A percentile compares a stretch with the other conserved stretches of the same genome.
Evolutionary conservation across 2,888 invertebrate genomes (phyloP).

Genomic region (Aromia moschata): DNA sequence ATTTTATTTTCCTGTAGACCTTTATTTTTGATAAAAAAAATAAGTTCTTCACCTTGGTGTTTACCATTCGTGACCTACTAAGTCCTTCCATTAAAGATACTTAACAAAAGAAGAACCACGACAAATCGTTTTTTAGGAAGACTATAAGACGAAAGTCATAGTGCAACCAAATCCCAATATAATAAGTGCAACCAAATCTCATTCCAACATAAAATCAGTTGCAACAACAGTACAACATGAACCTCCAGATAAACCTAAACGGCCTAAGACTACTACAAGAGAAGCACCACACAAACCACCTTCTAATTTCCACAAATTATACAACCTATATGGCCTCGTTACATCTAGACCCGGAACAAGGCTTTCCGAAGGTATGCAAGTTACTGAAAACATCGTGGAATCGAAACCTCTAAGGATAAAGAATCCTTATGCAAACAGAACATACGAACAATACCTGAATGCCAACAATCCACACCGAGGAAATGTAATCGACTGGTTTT

Average conservation of each 20-base stretch:
- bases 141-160: conserved; percentile 3
- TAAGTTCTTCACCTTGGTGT: too few species aligned
- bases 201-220: conserved; percentile 37
- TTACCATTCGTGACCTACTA: too few species aligned
- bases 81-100: too few species aligned
- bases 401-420: conserved; percentile 31
- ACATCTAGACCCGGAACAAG: not conserved
- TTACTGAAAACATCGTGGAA: conserved; percentile 35
- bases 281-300: conserved; percentile 7
- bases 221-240: conserved; percentile 43
- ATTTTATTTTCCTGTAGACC: too few species aligned
- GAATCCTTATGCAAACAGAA: conserved; percentile 23
- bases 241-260: conserved; percentile 38
- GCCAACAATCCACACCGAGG: conserved; percentile 25
- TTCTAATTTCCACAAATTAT: conserved; percentile 5
- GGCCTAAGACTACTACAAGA: conserved; percentile 4
- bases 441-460: conserved; percentile 22
- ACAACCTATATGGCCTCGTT: not conserved
- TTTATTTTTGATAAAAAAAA: too few species aligned
- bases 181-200: too few species aligned
- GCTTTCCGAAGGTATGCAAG: conserved; percentile 20
- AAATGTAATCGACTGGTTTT: conserved; percentile 56
- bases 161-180: conserved; percentile 17
- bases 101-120: too few species aligned
- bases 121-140: too few species aligned